Base-by-base conservation (phyloP, 2,888 invertebrate genomes). In the Eremobia ochroleuca region DNA sequence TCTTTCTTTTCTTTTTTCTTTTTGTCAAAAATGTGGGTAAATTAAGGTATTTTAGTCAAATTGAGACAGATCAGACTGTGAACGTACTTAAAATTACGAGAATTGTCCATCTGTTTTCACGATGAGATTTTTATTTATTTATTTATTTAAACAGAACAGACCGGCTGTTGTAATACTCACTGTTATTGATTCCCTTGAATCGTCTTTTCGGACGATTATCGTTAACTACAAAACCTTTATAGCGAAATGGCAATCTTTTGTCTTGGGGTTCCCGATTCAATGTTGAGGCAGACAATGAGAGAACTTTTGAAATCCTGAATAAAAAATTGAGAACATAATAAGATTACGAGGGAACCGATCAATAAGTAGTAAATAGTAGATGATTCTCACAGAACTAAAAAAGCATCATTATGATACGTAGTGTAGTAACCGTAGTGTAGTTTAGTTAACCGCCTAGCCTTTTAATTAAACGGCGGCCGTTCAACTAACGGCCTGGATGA, bases 161-260 rank as follows among this genome's bases (percentile, higher is more conserved):
- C 13, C 31, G 31, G 8, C 31, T 15, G 4, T 21, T 55, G 49
- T 18, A 52, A 65, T 82, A 90, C 94, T 92, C 81, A 95, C 95
- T 85, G 79, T 95, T 92, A 69, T 86, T 91, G 25, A 92, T 92
- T 15, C 91, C 88, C 61, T 88, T 91, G 55, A 86, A 88, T 78
- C 93, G 90, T 68, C 93, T 88, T 37, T 87, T 77, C 4, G 77
- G 69, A 73, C 73, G 62, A 77, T 72, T 81, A 37, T 87, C 87
- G 34, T 89, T 90, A 77, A 93, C 55, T 52, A 86, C 77, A 52
- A 93, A 93, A 34, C 92, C 92, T 89, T 93, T 94, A 82, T 94
- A 92, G 49, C 85, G 89, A 31, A 77, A 79, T 52, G 87, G 84
- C 71, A 75, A 87, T 52, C 55, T 85, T 73, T 72, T 82, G n/a